Evolutionary conservation across 2,113 vertebrate genomes (phyloP), one percentile per base, ranked within the genome.

Genomic region (Ochotona curzoniae): DNA sequence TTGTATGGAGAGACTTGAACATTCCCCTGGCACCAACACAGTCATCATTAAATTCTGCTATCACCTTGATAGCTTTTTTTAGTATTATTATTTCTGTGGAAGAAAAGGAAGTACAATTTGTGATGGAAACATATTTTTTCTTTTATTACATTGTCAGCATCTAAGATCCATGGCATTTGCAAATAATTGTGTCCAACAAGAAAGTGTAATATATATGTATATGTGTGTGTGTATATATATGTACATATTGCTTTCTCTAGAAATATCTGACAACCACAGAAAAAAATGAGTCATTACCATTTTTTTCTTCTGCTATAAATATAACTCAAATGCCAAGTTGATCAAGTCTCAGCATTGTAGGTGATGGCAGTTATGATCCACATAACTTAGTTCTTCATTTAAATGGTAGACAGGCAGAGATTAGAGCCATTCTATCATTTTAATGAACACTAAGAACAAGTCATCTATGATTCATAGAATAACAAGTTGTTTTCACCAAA

Each of bases 271-370:
- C 93, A 97, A 60, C 47, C 51, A 86, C 69, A 87, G 60, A 95
- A 49, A 82, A 67, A 88, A 93, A 67, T 93, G 87, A 95, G 75
- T 92, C 86, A 76, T 96, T 87, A 57, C 86, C 1, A 57, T 96
- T 97, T 97, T 97, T 97, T 97, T 66, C 94, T 93, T 83, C 84
- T 96, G 84, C 66, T 47, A 71, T 73, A 83, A 97, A 89, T 66
- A 93, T 76, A 96, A 92, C 57, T 93, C 66, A 89, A 95, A 95
- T 94, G 88, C 91, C 93, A 86, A 91, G 91, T 21, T 93, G 96
- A 89, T 94, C 1, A 60, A 94, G 51, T 87, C 90, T 96, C 51
- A 91, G 47, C 83, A 96, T 92, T 93, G 69, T 93, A 82, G 85
- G 93, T 94, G 96, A 96, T 76, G 90, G 60, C 80, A 94, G 38